Evolutionary conservation across 2,113 vertebrate species (phyloP).

Genomic region (Mobula birostris): DNA sequence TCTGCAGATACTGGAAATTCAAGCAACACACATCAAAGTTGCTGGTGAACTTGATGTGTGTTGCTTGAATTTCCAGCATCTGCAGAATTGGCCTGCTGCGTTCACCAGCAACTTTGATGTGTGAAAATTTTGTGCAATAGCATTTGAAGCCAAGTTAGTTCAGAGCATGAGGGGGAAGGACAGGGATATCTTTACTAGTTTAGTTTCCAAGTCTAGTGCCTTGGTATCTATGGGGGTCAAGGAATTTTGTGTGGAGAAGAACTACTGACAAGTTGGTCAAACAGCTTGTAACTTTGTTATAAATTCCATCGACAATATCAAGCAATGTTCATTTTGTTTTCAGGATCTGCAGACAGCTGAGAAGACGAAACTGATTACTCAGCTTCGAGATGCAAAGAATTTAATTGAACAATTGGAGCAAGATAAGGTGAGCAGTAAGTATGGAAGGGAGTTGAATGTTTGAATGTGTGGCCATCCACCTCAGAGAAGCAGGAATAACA

Average conservation of each 20-base stretch:
- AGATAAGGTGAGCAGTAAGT: slow-evolving; percentile 78
- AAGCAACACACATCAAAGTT: too few species aligned
- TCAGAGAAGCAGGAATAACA: background rate
- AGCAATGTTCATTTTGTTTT: slow-evolving; percentile 42
- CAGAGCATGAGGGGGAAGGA: background rate
- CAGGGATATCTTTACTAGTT: background rate
- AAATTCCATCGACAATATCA: background rate
- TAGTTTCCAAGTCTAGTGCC: background rate
- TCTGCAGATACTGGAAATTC: too few species aligned
- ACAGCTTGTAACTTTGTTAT: background rate
- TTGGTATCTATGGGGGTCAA: background rate
- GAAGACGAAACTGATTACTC: slow-evolving; percentile 91
- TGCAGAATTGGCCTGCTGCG: too few species aligned
- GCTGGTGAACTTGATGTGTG: too few species aligned
- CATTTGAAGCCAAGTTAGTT: background rate
- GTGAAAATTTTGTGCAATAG: too few species aligned
- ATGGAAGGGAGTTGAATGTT: background rate
- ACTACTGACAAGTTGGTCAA: background rate
- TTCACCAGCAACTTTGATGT: too few species aligned
- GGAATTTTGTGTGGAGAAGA: background rate
- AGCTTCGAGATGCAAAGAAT: slow-evolving; percentile 89
- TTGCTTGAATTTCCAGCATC: too few species aligned
- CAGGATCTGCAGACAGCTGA: slow-evolving; percentile 88
- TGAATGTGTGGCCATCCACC: background rate
- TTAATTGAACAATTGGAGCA: slow-evolving; percentile 93